phyloP scores from a whole-genome alignment of 1,140 invertebrate genomes.

The Daktulosphaira vitifoliae region DNA sequence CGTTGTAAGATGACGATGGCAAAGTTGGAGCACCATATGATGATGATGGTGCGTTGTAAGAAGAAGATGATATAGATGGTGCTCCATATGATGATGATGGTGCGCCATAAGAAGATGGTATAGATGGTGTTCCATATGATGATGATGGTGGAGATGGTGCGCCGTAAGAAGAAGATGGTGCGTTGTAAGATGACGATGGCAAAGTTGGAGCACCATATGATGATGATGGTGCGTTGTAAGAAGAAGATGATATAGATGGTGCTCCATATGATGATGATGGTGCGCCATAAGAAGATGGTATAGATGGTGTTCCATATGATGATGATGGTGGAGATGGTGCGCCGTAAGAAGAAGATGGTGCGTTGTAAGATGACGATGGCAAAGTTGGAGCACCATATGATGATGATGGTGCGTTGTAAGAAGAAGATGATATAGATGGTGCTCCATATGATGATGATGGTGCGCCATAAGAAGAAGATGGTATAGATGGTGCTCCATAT shows the following conservation, averaged over 20 bases:
- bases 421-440: slow-evolving; percentile 33
- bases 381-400: slow-evolving; percentile 35
- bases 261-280: slow-evolving; percentile 42
- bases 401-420: slow-evolving; percentile 35
- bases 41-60: slow-evolving; percentile 26
- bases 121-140: slow-evolving; percentile 36
- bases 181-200: slow-evolving; percentile 37
- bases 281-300: slow-evolving; percentile 34
- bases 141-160: slow-evolving; percentile 33
- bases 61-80: slow-evolving; percentile 18
- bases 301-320: slow-evolving; percentile 33
- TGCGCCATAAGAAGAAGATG: slow-evolving; percentile 38
- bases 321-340: slow-evolving; percentile 19
- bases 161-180: slow-evolving; percentile 35
- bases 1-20: slow-evolving; percentile 40
- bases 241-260: slow-evolving; percentile 5
- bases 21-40: slow-evolving; percentile 34
- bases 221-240: slow-evolving; percentile 38
- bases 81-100: slow-evolving; percentile 19
- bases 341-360: slow-evolving; percentile 33
- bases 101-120: slow-evolving; percentile 22
- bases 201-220: slow-evolving; percentile 37
- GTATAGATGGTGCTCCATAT: slow-evolving; percentile 43
- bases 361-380: slow-evolving; percentile 19
- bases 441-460: slow-evolving; percentile 34